These are phyloP conservation scores for Oscheius sp. DNA, from an alignment of 2,888 invertebrate genomes.

Conservation along the genomic window DNA sequence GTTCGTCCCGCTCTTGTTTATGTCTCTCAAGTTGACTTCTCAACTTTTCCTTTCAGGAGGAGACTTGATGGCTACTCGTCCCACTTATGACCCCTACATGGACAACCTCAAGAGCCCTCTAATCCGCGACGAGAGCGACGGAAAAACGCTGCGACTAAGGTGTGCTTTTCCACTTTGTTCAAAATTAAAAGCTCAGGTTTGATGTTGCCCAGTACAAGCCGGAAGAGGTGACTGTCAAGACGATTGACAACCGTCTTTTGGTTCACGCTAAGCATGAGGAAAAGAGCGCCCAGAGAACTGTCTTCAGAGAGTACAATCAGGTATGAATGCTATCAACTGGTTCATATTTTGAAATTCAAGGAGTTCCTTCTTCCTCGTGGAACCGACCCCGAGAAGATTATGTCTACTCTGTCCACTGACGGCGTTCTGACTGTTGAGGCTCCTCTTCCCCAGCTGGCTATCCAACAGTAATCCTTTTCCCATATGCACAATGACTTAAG, in stretches of 20 bases:
- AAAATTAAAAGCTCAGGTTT: slow-evolving; percentile 77
- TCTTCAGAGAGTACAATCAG: slow-evolving; percentile 95
- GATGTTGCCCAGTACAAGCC: slow-evolving; percentile 94
- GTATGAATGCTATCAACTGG: slow-evolving; percentile 41
- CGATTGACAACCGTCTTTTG: slow-evolving; percentile 91
- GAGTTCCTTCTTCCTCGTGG: slow-evolving; percentile 96
- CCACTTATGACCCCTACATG: slow-evolving; percentile 73
- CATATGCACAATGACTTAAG: slow-evolving; percentile 19
- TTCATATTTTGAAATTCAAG: slow-evolving; percentile 44
- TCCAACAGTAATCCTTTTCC: slow-evolving; percentile 39
- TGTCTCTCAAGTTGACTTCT: not conserved
- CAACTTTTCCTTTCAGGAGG: slow-evolving; percentile 30
- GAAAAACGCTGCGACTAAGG: slow-evolving; percentile 90
- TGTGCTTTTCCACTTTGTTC: slow-evolving; percentile 33
- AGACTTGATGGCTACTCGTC: slow-evolving; percentile 69
- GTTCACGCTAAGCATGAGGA: slow-evolving; percentile 96
- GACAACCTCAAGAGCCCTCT: slow-evolving; percentile 81
- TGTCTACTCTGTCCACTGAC: slow-evolving; percentile 93
- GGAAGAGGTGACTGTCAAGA: slow-evolving; percentile 94
- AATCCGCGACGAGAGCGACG: slow-evolving; percentile 92
- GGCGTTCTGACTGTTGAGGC: slow-evolving; percentile 96
- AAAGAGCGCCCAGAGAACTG: slow-evolving; percentile 93
- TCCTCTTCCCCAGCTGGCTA: slow-evolving; percentile 82
- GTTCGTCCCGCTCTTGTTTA: slow-evolving; percentile 6
- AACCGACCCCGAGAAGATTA: slow-evolving; percentile 94